phyloP scores from a whole-genome alignment of 2,797 vertebrate genomes.

The Peromyscus nudipes region DNA sequence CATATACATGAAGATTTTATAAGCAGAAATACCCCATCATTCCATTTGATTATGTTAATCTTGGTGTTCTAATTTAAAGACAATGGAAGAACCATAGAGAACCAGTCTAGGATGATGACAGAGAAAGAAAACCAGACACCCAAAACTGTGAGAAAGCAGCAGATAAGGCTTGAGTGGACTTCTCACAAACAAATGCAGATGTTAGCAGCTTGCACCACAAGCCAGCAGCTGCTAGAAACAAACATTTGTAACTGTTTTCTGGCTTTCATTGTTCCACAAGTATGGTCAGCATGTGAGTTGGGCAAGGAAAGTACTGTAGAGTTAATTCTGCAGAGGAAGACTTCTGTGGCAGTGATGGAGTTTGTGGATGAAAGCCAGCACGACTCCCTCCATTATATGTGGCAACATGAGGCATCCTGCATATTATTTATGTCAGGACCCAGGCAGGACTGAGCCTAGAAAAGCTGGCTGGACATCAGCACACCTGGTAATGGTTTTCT shows the following conservation, averaged over 20 bases:
- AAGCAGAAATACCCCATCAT: not conserved
- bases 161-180: not conserved
- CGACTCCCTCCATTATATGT: not conserved
- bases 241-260: not conserved
- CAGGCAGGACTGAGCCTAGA: not conserved
- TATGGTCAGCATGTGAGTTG: not conserved
- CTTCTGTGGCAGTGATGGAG: not conserved
- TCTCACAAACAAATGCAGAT: not conserved
- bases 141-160: not conserved
- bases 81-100: not conserved
- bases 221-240: not conserved
- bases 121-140: not conserved
- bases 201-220: not conserved
- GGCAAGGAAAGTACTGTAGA: not conserved
- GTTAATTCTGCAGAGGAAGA: not conserved
- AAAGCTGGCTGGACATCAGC: not conserved
- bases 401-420: not conserved
- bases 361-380: not conserved
- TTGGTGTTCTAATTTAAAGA: constrained; percentile 37
- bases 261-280: not conserved
- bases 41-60: not conserved
- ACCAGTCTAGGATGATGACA: not conserved
- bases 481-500: not conserved
- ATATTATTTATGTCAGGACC: not conserved
- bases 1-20: not conserved